These are phyloP conservation scores for Ceramica pisi DNA, from an alignment of 2,888 invertebrate species.

Conservation along the genomic window DNA sequence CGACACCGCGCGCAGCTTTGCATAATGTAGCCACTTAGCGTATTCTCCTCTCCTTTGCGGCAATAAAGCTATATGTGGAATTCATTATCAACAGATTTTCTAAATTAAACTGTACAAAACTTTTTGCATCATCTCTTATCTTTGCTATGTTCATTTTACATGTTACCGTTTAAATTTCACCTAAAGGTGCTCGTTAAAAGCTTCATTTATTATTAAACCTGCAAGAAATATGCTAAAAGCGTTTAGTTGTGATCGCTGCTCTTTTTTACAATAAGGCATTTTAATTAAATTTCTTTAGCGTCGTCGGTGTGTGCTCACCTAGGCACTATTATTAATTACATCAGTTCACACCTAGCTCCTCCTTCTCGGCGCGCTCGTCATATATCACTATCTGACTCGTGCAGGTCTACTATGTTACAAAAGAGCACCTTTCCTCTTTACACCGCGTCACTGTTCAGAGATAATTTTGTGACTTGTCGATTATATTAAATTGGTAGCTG, in stretches of 20 bases:
- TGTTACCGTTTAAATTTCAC: slow-evolving; percentile 56
- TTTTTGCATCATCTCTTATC: slow-evolving; percentile 57
- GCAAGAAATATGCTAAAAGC: slow-evolving; percentile 60
- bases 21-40: slow-evolving; percentile 81
- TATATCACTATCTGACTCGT: slow-evolving; percentile 46
- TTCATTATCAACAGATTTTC: slow-evolving; percentile 73
- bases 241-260: slow-evolving; percentile 51
- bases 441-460: slow-evolving; percentile 7
- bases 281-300: slow-evolving; percentile 65
- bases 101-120: slow-evolving; percentile 56
- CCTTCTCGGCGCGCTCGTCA: slow-evolving; percentile 31
- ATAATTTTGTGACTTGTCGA: slow-evolving; percentile 20
- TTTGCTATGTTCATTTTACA: slow-evolving; percentile 40
- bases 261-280: slow-evolving; percentile 62
- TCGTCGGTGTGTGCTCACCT: slow-evolving; percentile 52
- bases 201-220: slow-evolving; percentile 64
- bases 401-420: slow-evolving; percentile 1
- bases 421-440: not conserved
- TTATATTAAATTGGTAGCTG: slow-evolving; percentile 9
- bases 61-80: slow-evolving; percentile 75
- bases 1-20: slow-evolving; percentile 73
- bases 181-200: slow-evolving; percentile 59
- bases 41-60: slow-evolving; percentile 66
- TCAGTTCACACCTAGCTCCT: slow-evolving; percentile 47
- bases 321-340: slow-evolving; percentile 61